Percentiles rank a stretch among this genome's conserved stretches.
Evolutionary conservation across 2,113 vertebrate species (phyloP).

Genomic region (Ovibos moschatus): DNA sequence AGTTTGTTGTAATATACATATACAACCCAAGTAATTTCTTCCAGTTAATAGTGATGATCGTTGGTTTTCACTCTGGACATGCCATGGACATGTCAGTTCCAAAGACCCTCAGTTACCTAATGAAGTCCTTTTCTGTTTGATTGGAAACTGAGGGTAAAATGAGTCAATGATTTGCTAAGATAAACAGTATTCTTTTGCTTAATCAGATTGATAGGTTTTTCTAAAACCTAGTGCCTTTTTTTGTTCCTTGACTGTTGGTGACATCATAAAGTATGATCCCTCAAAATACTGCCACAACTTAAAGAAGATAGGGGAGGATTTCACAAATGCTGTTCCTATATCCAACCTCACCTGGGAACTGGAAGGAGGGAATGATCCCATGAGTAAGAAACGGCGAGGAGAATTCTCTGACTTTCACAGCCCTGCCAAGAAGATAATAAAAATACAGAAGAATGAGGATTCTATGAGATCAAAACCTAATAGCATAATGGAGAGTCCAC

Average conservation of each 20-base stretch:
- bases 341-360: slow-evolving; percentile 89
- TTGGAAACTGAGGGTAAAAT: not conserved
- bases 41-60: not conserved
- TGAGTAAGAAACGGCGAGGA: slow-evolving; percentile 87
- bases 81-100: not conserved
- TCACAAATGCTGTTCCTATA: slow-evolving; percentile 77
- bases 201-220: not conserved
- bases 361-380: slow-evolving; percentile 82
- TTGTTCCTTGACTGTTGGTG: slow-evolving; percentile 81
- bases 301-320: slow-evolving; percentile 84
- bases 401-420: slow-evolving; percentile 79
- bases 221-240: not conserved
- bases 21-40: not conserved
- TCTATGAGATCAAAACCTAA: not conserved
- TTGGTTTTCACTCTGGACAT: not conserved
- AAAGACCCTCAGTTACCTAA: not conserved
- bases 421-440: slow-evolving; percentile 50
- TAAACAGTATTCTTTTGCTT: not conserved
- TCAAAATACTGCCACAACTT: slow-evolving; percentile 98
- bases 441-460: not conserved
- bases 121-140: not conserved
- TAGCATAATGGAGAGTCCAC: fast-evolving
- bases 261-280: slow-evolving; percentile 93
- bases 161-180: not conserved
- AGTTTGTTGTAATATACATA: not conserved